phyloP scores from a whole-genome alignment of 1,140 invertebrate genomes.

The Reticulitermes speratus region DNA sequence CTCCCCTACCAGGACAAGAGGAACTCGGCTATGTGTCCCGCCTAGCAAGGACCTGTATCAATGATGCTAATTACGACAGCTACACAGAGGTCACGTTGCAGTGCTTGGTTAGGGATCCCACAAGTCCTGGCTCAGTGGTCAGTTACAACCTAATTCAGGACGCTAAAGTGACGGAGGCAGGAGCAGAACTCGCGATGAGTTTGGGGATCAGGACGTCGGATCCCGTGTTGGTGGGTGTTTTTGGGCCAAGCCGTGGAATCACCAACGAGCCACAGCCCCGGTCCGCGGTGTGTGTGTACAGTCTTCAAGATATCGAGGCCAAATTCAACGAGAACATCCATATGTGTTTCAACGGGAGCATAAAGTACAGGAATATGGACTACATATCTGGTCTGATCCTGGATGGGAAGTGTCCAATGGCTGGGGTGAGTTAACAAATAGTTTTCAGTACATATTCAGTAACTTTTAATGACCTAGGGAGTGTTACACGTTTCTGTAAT shows the following conservation, averaged over 20 bases:
- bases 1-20: conserved; percentile 81
- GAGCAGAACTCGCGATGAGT: conserved; percentile 74
- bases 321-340: conserved; percentile 96
- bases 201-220: conserved; percentile 76
- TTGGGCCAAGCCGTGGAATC: conserved; percentile 75
- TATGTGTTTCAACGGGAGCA: conserved; percentile 94
- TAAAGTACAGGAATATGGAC: conserved; percentile 86
- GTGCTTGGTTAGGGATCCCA: conserved; percentile 63
- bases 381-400: conserved; percentile 90
- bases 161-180: conserved; percentile 79
- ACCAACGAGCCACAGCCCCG: conserved; percentile 71
- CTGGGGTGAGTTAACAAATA: conserved; percentile 58
- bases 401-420: conserved; percentile 84
- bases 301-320: conserved; percentile 82
- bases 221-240: conserved; percentile 77
- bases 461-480: too few species aligned
- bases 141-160: conserved; percentile 90
- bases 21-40: conserved; percentile 87
- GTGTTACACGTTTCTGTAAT: too few species aligned
- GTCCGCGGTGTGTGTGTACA: conserved; percentile 84
- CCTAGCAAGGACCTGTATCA: conserved; percentile 87
- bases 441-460: too few species aligned
- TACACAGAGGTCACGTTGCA: conserved; percentile 94
- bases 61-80: conserved; percentile 90
- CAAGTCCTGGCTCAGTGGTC: conserved; percentile 47